A percentile compares a stretch with the other conserved stretches of the same genome.
These are phyloP conservation scores for Icerya purchasi DNA, from an alignment of 2,888 invertebrate species.

Conservation along the genomic window DNA sequence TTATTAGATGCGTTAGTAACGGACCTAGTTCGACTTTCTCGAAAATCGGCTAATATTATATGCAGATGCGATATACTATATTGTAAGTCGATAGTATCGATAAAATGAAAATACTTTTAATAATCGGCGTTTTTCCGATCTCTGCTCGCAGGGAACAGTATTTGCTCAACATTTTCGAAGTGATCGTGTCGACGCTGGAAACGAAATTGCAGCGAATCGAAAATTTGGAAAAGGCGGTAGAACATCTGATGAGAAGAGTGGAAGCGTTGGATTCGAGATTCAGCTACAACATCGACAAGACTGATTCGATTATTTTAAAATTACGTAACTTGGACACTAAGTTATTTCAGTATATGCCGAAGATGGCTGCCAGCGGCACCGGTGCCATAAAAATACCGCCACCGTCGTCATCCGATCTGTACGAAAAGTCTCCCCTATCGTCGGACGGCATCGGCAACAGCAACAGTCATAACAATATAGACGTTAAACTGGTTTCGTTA, in stretches of 20 bases:
- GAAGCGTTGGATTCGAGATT: slow-evolving; percentile 61
- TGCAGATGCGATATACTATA: too few species aligned
- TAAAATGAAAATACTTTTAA: too few species aligned
- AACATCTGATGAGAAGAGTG: slow-evolving; percentile 64
- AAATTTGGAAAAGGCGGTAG: slow-evolving; percentile 67
- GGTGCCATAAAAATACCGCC: slow-evolving; percentile 10
- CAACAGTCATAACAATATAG: slow-evolving; percentile 31
- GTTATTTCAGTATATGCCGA: slow-evolving; percentile 34
- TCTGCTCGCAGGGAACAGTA: slow-evolving; percentile 65
- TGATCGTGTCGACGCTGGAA: slow-evolving; percentile 69
- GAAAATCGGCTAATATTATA: too few species aligned
- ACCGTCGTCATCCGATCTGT: slow-evolving; percentile 5
- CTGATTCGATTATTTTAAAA: slow-evolving; percentile 59
- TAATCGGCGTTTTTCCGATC: too few species aligned
- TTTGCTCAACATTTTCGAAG: slow-evolving; percentile 70
- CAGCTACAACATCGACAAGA: slow-evolving; percentile 63
- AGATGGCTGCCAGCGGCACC: background rate
- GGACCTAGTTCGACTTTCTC: too few species aligned
- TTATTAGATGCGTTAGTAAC: too few species aligned
- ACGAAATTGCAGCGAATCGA: slow-evolving; percentile 71
- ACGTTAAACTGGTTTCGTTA: slow-evolving; percentile 43
- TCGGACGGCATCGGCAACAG: too few species aligned
- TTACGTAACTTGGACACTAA: slow-evolving; percentile 51
- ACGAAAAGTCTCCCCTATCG: slow-evolving; percentile 6
- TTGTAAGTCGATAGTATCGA: too few species aligned